Evolutionary conservation across 2,888 invertebrate genomes (phyloP), one percentile per base, ranked within the genome.

Genomic region (Apotomis turbidana): DNA sequence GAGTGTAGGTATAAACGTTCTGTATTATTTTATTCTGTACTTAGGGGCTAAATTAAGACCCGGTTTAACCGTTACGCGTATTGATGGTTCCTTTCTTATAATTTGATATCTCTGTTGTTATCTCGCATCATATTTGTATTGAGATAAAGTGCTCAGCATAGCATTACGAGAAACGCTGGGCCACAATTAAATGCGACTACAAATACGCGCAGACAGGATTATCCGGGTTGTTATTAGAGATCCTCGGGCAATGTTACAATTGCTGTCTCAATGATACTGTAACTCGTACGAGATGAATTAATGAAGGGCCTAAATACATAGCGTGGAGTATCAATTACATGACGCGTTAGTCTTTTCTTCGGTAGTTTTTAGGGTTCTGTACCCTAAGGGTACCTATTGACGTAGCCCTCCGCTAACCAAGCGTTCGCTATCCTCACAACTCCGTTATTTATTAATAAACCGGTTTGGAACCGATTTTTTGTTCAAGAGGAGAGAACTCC

Each of bases 141-240:
- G 4, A 51, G 57, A 70, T 63, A 51, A 13, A 69, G 62, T 49
- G 57, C 15, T 63, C 62, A 70, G 49, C 54, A 36, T 57, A 55
- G 41, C 57, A 67, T 36, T 63, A 55, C 62, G 46, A 57, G 59
- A 67, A 52, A 62, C 68, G 36, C 62, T 58, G 62, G 62, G 27
- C 62, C 62, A 62, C 62, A 71, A 66, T 71, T 71, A 71, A 59
- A 66, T 51, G 51, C n/a, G 38, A 58, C 41, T 67, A 67, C 55
- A 55, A 61, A 68, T 62, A 71, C 59, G 36, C 60, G 46, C 41
- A 58, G 62, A 8, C 62, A 15, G 38, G 57, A 68, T 58, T 54
- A 52, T 51, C 13, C 51, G 58, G 55, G 41, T 41, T 55, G 55
- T 71, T 71, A 63, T 63, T 72, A 68, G 6, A 41, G 54, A 60